Base-by-base conservation (phyloP, 2,888 invertebrate genomes). In the Baronia brevicornis region DNA sequence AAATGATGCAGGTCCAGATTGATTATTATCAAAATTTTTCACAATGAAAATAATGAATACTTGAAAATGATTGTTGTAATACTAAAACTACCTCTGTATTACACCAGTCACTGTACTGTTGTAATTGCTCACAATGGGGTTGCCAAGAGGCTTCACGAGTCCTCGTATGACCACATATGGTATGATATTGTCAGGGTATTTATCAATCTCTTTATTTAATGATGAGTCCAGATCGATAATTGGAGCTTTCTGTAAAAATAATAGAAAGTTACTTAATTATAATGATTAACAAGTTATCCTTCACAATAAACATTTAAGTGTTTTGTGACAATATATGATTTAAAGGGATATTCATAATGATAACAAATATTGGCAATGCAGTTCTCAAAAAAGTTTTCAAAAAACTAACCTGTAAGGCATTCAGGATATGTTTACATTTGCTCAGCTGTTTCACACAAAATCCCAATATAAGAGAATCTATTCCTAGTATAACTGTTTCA, bases 81-180 rank as follows among this genome's bases (percentile, higher is more conserved):
- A 30, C 44, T 11, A 10, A 8, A 10, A 5, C 17, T 43, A 78
- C 80, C 91, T 89, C 60, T 94, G 94, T 22, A 95, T 78, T 4
- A 94, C 94, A 21, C 94, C 94, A 10, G 89, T 89, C 2, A 93
- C 87, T 31, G 88, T 85, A 32, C 89, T 88, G 55, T 91, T 90
- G 64, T 91, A 89, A 47, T 88, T 87, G 67, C 94, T 93, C 32
- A 86, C 86, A 39, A 95, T 89, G 2, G 94, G 91, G 44, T 87
- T 88, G 4, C 93, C 92, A 3, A 94, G 75, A 0, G 94, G 90
- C 55, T 89, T 89, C 1, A 94, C 91, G 12, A 88, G 84, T 1
- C 94, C 95, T 33, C 92, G 77, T 31, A 94, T 85, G 10, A 92
- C 91, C 21, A 91, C 90, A 74, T 93, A 94, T 0, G 90, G 88